These are phyloP conservation scores for Pseudachorutes palmiensis DNA, from an alignment of 1,140 invertebrate genomes.

Conservation along the genomic window DNA sequence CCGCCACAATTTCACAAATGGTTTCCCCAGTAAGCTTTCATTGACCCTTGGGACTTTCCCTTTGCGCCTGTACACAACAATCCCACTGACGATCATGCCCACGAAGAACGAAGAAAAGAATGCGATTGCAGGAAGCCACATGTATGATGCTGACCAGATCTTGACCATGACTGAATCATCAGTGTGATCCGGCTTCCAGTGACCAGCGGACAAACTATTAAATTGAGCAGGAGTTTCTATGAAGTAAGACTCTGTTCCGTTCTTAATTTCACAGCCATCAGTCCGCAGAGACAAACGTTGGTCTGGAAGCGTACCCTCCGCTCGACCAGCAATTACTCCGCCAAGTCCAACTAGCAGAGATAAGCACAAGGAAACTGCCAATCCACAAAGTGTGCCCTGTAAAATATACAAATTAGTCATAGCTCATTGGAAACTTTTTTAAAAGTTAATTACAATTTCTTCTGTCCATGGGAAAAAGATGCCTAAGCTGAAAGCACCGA, in stretches of 20 bases:
- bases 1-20: not conserved
- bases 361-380: not conserved
- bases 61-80: not conserved
- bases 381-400: not conserved
- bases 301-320: not conserved
- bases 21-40: not conserved
- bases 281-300: not conserved
- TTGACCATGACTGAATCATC: not conserved
- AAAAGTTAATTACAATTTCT: not conserved
- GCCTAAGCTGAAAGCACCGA: not conserved
- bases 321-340: not conserved
- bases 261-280: not conserved
- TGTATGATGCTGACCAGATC: not conserved
- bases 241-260: not conserved
- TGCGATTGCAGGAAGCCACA: not conserved
- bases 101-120: not conserved
- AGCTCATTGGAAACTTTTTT: not conserved
- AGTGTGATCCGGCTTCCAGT: not conserved
- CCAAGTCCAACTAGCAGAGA: not conserved
- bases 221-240: too few relatives aligned
- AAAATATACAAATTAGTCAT: not conserved
- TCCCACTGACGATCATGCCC: not conserved
- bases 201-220: too few relatives aligned
- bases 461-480: slow-evolving; percentile 5
- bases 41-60: not conserved